Evolutionary conservation across 2,113 vertebrate genomes (phyloP), one percentile per base, ranked within the genome.

Genomic region (Heliornis fulica): DNA sequence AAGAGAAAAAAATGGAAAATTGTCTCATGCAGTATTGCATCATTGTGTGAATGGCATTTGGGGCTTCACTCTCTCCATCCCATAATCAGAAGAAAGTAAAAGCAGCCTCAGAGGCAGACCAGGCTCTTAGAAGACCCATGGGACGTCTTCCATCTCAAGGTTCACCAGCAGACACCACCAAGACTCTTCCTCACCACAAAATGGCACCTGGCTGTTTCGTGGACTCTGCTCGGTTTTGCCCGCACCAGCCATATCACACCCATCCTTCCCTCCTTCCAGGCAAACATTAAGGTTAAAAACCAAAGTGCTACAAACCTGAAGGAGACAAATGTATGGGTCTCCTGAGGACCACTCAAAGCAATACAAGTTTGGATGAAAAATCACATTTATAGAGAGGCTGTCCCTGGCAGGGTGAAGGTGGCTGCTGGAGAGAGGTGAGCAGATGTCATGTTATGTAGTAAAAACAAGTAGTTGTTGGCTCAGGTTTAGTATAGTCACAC

Each of bases 21-120:
- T 9, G 29, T 31, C 25, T 21, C 34, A n/a, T 43, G 61, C 25
- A 28, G 12, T 26, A 59, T 28, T 46, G 15, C 31, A 54, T 32
- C 0, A 0, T 16, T 90, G 5, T 60, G 11, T 41, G 22, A 65
- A 41, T 0, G 2, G 26, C 19, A 31, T 48, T 43, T 0, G 8
- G 26, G 26, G 22, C 18, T 41, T 22, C 38, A 9, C 11, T 45
- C 23, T 17, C 29, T 70, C 38, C 38, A 29, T 17, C 29, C 18
- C 38, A n/a, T n/a, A 12, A 64, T 21, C 13, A n/a, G 40, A 32
- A 54, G 53, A 54, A 66, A 13, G 26, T 18, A 72, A 41, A 19
- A 78, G 45, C 26, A 72, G 26, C 5, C 2, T 0, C n/a, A 72
- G 38, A 41, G 34, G 40, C 29, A 68, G 7, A 22, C 3, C n/a